Evolutionary conservation across 2,797 vertebrate species (phyloP), one percentile per base, ranked within the genome.

Genomic region (Mormyrops attenuatus): DNA sequence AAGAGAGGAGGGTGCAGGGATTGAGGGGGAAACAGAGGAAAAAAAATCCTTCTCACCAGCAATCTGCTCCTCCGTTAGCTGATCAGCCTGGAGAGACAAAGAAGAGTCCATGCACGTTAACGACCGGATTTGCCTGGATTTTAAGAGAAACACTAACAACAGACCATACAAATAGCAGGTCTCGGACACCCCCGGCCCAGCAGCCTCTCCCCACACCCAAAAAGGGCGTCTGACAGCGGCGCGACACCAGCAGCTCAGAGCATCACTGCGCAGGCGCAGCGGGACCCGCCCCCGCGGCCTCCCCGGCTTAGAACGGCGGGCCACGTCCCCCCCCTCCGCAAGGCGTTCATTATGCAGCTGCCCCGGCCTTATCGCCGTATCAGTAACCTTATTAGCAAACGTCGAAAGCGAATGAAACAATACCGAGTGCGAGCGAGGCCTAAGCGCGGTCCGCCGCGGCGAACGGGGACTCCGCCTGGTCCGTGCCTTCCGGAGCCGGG

Each of bases 1-100:
- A n/a, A 88, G 20, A 50, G 47, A 87, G 60, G 49, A 22, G 47
- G 22, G 80, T 5, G 41, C 47, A 44, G 55, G 2, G 53, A 89
- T 17, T 47, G 17, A 50, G 47, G 22, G 22, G 20, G 38, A 60
- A 38, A 50, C 11, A 57, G 20, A 47, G n/a, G 5, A 2, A 49
- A n/a, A n/a, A 57, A 26, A 52, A 55, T 38, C 47, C 13, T 38
- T 63, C 94, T 95, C 92, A 97, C 96, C 96, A 95, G 96, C 96
- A 93, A 97, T 97, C 95, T 97, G 96, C 95, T 97, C 96, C 93
- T 97, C 96, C 94, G 96, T 97, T 95, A 97, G 96, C 93, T 97
- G 96, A 93, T 97, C 96, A 95, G 96, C 96, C 96, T 97, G 94
- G 69, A 95, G 95, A 90, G 77, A 63, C 41, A 85, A 57, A 47